Base-by-base conservation (phyloP, 2,888 invertebrate genomes). In the Mongoloraphidia duomilia region DNA sequence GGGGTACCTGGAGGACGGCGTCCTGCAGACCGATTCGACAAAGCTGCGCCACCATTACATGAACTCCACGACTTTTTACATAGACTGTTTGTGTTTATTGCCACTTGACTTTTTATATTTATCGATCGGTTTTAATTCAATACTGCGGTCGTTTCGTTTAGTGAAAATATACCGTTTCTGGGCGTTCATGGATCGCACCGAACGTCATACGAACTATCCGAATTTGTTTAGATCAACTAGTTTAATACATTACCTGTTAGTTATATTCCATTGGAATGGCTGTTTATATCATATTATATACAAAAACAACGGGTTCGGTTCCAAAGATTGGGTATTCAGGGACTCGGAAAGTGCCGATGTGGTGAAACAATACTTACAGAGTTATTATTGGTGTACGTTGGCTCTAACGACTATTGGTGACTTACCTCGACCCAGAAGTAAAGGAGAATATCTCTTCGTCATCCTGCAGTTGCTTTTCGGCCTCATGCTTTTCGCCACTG, bases 191-290 rank as follows among this genome's bases (percentile, higher is more conserved):
- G 96, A 97, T 73, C 81, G 95, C 59, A 96, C 95, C 50, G 97
- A 97, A 71, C 80, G 96, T 55, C 96, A 97, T 68, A 96, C 96
- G 60, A 97, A 96, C 76, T 97, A 95, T 75, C 96, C 96, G 57
- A 97, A 97, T 75, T 78, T 95, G 63, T 93, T 93, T 76, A 82
- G 86, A 65, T 89, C 90, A 61, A 84, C 86, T 62, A 88, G 89
- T 70, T 78, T 91, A 69, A 87, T 91, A 71, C 94, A 95, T 77
- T 94, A 94, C 77, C 80, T 95, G 65, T 77, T 95, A 73, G 94
- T 94, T 73, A 91, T 96, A 72, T 96, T 96, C 75, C 97, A 97
- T 78, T 97, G 96, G 96, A 97, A 97, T 73, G 95, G 95, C 65
- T 97, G 96, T 75, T 79, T 97, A 70, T 95, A 93, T 76, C 91